Evolutionary conservation across 2,888 invertebrate genomes (phyloP).

Genomic region (Teleiodes luculella): DNA sequence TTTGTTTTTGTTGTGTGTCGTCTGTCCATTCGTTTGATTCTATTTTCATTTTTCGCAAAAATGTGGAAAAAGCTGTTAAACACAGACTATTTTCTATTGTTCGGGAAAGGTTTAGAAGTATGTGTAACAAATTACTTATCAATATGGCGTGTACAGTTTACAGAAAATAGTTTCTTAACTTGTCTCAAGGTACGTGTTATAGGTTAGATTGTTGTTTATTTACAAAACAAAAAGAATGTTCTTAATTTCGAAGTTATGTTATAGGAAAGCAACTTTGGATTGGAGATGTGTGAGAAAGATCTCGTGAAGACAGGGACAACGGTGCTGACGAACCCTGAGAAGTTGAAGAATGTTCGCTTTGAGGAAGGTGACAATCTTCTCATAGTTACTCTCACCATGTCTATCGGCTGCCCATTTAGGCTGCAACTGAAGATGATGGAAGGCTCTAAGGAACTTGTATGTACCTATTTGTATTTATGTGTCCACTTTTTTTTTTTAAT

Average conservation of each 20-base stretch:
- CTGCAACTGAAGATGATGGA: slow-evolving; percentile 39
- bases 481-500: no score
- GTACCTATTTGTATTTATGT: slow-evolving; percentile 20
- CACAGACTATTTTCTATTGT: slow-evolving; percentile 30
- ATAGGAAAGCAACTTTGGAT: slow-evolving; percentile 49
- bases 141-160: slow-evolving; percentile 39
- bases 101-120: slow-evolving; percentile 31
- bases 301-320: slow-evolving; percentile 42
- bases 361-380: slow-evolving; percentile 30
- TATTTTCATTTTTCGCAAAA: slow-evolving; percentile 10
- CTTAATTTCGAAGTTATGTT: slow-evolving; percentile 23
- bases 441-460: slow-evolving; percentile 50
- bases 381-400: slow-evolving; percentile 34
- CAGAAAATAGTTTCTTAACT: slow-evolving; percentile 36
- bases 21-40: neutral
- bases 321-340: slow-evolving; percentile 42
- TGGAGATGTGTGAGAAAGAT: slow-evolving; percentile 44
- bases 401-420: slow-evolving; percentile 42
- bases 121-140: slow-evolving; percentile 42
- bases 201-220: neutral
- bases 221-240: neutral
- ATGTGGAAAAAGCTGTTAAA: slow-evolving; percentile 44
- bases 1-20: neutral
- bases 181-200: slow-evolving; percentile 40
- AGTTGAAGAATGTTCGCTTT: slow-evolving; percentile 36